phyloP scores from a whole-genome alignment of 1,140 invertebrate genomes.

The Bombus cullumanus region DNA sequence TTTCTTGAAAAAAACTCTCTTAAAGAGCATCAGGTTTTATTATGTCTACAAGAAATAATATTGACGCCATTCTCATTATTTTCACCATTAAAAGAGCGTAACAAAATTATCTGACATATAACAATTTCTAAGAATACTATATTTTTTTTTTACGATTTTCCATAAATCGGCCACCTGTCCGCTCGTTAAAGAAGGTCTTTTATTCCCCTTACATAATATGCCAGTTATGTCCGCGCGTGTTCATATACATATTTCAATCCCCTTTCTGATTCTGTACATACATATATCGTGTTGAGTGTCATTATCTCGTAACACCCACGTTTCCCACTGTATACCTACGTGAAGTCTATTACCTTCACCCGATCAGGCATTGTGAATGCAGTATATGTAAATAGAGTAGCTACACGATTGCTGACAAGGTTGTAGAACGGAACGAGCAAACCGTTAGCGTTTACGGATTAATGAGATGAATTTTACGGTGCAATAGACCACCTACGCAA shows the following conservation, averaged over 20 bases:
- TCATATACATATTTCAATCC: neutral
- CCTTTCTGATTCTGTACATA: neutral
- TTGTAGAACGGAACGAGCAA: conserved; percentile 35
- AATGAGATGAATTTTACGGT: conserved; percentile 52
- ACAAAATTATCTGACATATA: neutral
- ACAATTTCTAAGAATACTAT: neutral
- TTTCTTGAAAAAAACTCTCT: neutral
- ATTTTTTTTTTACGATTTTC: neutral
- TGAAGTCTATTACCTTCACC: conserved; percentile 37
- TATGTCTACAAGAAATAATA: neutral
- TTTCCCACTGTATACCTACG: conserved; percentile 7
- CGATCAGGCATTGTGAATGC: conserved; percentile 30
- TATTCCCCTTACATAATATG: conserved; percentile 15
- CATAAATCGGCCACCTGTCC: conserved; percentile 20
- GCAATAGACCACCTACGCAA: conserved; percentile 5
- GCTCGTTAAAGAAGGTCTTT: conserved; percentile 20
- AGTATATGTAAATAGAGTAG: conserved; percentile 33
- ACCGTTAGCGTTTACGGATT: conserved; percentile 19
- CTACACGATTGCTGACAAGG: conserved; percentile 13
- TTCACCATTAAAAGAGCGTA: neutral
- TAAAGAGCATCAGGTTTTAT: neutral
- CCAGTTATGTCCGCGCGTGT: neutral
- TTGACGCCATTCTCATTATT: neutral
- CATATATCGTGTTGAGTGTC: neutral
- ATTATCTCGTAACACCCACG: conserved; percentile 50